phyloP scores from a whole-genome alignment of 2,797 vertebrate species.

The Mormyrops attenuatus region DNA sequence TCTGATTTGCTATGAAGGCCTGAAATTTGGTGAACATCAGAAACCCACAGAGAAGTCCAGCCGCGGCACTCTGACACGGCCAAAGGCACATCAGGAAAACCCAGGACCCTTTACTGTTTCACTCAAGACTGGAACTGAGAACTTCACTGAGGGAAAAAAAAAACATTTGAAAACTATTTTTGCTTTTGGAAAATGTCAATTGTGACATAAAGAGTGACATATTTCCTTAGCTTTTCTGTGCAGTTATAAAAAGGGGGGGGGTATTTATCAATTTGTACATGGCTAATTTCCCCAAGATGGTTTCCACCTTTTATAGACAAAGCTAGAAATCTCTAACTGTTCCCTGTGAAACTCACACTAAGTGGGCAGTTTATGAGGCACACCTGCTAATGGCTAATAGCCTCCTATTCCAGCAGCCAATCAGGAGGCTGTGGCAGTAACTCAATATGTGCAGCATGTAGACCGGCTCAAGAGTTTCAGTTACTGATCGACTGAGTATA shows the following conservation, averaged over 20 bases:
- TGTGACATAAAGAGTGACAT: neutral
- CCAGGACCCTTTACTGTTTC: neutral
- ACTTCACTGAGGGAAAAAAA: neutral
- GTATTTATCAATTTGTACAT: neutral
- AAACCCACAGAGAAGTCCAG: neutral
- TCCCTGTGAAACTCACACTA: neutral
- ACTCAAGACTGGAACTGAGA: neutral
- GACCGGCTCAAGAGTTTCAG: neutral
- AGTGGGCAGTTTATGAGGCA: neutral
- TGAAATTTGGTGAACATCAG: neutral
- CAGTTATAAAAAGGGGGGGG: neutral
- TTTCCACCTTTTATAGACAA: neutral
- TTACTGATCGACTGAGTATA: neutral
- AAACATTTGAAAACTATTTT: neutral
- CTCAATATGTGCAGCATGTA: neutral
- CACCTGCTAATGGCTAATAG: neutral
- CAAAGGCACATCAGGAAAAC: neutral
- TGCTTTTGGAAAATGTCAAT: neutral
- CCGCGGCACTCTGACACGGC: neutral
- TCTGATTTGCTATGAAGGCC: neutral
- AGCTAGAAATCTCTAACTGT: neutral
- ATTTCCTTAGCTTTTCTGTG: neutral
- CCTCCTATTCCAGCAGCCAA: neutral
- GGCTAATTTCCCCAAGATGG: neutral
- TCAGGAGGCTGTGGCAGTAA: neutral